phyloP scores from a whole-genome alignment of 2,797 vertebrate genomes.

The Esox masquinongy region DNA sequence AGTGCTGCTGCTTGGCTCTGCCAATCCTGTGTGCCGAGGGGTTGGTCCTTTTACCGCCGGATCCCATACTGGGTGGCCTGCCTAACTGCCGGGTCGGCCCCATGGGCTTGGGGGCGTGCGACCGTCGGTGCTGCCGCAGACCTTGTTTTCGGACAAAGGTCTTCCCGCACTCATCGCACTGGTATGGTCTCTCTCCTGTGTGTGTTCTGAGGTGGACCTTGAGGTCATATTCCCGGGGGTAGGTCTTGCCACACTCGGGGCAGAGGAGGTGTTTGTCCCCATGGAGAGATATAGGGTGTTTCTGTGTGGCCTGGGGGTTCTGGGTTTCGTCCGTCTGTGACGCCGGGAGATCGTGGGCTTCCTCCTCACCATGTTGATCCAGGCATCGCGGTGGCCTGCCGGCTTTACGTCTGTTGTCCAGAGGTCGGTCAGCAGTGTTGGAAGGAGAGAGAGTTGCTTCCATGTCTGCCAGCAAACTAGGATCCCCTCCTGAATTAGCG shows the following conservation, averaged over 20 bases:
- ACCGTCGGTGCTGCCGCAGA: constrained; percentile 68
- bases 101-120: constrained; percentile 61
- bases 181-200: constrained; percentile 69
- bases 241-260: constrained; percentile 65
- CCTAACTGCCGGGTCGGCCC: constrained; percentile 68
- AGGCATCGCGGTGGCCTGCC: neutral
- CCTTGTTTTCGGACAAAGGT: constrained; percentile 72
- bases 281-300: constrained; percentile 34
- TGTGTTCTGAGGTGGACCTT: constrained; percentile 70
- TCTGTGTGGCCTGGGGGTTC: neutral
- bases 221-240: constrained; percentile 43
- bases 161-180: constrained; percentile 65
- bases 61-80: neutral
- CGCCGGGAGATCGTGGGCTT: neutral
- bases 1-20: neutral
- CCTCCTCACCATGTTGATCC: neutral
- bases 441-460: neutral
- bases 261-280: constrained; percentile 73
- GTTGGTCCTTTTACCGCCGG: constrained; percentile 47
- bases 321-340: neutral
- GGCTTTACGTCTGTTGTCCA: neutral
- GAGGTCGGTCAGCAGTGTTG: neutral
- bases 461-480: neutral
- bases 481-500: neutral
- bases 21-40: constrained; percentile 23